Conservation (phyloP, 2,797 vertebrate genomes). For the Poecilia picta region DNA sequence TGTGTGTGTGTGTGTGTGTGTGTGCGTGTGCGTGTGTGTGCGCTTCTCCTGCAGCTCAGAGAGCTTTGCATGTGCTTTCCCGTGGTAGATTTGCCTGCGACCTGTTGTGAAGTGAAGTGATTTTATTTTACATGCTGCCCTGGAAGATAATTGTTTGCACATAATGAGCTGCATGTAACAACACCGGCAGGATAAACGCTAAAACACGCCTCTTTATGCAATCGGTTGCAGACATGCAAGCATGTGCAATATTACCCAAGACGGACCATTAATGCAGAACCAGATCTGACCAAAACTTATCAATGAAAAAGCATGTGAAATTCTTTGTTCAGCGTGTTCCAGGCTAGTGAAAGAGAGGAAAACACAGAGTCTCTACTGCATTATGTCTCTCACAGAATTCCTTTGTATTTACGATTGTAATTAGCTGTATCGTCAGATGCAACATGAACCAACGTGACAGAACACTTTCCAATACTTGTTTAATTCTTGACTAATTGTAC, state of each 20-base stretch:
- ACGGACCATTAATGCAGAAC: conserved; percentile 29
- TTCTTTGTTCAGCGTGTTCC: conserved; percentile 7
- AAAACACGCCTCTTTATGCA: conserved; percentile 35
- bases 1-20: neutral
- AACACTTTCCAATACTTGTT: neutral
- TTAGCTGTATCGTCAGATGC: neutral
- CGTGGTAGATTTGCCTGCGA: conserved; percentile 14
- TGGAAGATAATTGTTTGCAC: conserved; percentile 32
- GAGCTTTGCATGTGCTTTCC: conserved; percentile 51
- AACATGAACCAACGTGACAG: conserved; percentile 16
- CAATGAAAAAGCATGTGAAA: conserved; percentile 33
- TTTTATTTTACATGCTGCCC: conserved; percentile 21
- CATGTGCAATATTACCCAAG: conserved; percentile 38
- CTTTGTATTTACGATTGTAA: neutral
- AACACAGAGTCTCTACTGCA: neutral
- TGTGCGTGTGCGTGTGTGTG: conserved; percentile 6
- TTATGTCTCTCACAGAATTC: neutral
- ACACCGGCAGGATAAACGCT: conserved; percentile 34
- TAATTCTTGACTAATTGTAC: neutral
- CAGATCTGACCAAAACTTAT: conserved; percentile 26
- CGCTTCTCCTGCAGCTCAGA: conserved; percentile 28
- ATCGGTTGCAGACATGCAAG: conserved; percentile 41
- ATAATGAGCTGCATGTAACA: conserved; percentile 50
- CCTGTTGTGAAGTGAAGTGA: conserved; percentile 13
- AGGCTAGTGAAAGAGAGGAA: neutral